Evolutionary conservation across 2,797 vertebrate species (phyloP).

Genomic region (Chiloscyllium punctatum): DNA sequence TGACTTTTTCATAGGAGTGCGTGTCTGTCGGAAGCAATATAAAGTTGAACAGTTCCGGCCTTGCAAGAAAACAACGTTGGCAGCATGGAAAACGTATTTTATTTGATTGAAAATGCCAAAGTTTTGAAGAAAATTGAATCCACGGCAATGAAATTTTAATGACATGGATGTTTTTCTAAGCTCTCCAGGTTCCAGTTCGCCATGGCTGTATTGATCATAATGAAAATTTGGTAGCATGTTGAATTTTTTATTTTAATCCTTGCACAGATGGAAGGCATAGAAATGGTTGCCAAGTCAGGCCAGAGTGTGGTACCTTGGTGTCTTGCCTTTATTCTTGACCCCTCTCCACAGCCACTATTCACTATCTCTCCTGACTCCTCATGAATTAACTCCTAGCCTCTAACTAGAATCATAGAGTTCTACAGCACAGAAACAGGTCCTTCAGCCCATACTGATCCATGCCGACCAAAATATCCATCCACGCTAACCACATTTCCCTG

Average conservation of each 20-base stretch:
- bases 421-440: no score
- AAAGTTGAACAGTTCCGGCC: neutral
- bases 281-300: no score
- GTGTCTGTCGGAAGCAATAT: neutral
- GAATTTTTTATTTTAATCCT: neutral
- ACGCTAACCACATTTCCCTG: no score
- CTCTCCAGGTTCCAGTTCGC: neutral
- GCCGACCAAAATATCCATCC: no score
- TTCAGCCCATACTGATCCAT: no score
- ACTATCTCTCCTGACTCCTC: no score
- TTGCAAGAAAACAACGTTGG: neutral
- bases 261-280: neutral
- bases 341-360: no score
- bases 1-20: neutral
- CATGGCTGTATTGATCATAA: neutral
- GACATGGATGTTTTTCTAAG: neutral
- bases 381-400: no score
- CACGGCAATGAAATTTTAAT: neutral
- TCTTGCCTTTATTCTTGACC: no score
- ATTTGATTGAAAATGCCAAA: neutral
- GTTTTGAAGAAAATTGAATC: neutral
- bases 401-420: no score
- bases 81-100: neutral
- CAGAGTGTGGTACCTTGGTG: no score
- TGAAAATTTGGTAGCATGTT: neutral